Evolutionary conservation across 1,140 invertebrate species (phyloP).

Genomic region (Musca domestica): DNA sequence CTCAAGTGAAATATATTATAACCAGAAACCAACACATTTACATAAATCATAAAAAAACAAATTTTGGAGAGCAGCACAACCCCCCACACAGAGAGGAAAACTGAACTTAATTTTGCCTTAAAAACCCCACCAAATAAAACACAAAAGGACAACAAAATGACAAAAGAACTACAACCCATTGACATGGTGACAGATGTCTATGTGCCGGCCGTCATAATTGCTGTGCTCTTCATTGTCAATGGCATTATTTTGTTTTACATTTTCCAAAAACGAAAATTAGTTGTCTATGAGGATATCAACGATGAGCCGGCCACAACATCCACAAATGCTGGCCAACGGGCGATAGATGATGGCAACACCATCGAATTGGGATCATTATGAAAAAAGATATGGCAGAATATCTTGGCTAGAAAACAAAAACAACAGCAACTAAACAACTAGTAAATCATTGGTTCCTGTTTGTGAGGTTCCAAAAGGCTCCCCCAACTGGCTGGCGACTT

Average conservation of each 20-base stretch:
- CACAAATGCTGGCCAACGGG: too few species aligned
- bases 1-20: not conserved
- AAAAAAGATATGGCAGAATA: too few species aligned
- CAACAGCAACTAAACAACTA: too few species aligned
- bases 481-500: too few species aligned
- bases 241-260: slow-evolving; percentile 15
- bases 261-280: not conserved
- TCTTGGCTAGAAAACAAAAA: too few species aligned
- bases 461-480: too few species aligned
- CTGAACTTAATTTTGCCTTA: not conserved
- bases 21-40: not conserved
- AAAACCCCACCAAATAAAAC: not conserved
- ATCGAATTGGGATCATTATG: too few species aligned
- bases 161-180: slow-evolving; percentile 25
- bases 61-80: not conserved
- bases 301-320: not conserved
- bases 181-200: slow-evolving; percentile 38
- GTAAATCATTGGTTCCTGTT: too few species aligned
- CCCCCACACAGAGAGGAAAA: not conserved
- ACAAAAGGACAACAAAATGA: not conserved
- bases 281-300: not conserved
- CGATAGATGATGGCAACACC: too few species aligned
- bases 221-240: slow-evolving; percentile 35
- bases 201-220: slow-evolving; percentile 33
- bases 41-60: not conserved